Evolutionary conservation across 2,113 vertebrate genomes (phyloP).

Genomic region (Ceratotherium simum): DNA sequence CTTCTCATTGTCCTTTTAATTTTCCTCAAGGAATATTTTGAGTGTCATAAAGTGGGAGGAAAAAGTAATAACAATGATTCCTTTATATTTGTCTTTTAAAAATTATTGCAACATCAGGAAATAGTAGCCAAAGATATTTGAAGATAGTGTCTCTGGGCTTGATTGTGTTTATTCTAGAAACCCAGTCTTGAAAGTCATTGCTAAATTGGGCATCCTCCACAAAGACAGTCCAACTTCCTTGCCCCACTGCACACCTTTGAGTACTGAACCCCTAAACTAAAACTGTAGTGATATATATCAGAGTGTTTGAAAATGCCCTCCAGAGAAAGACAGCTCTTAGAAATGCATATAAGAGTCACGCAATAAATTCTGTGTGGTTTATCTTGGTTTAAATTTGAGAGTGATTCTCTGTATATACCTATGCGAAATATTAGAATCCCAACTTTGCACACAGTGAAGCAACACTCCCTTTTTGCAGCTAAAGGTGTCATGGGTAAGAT

Average conservation of each 20-base stretch:
- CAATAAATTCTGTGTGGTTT: background rate
- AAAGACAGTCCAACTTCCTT: constrained; percentile 68
- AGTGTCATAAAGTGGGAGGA: constrained; percentile 46
- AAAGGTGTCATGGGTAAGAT: background rate
- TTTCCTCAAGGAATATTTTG: constrained; percentile 41
- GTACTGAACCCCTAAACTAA: constrained; percentile 3
- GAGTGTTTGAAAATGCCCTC: constrained; percentile 27
- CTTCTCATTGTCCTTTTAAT: background rate
- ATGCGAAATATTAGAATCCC: background rate
- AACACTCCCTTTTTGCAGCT: background rate
- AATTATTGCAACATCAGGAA: constrained; percentile 40
- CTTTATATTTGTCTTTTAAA: constrained; percentile 49
- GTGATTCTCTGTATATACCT: background rate
- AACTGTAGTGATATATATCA: background rate
- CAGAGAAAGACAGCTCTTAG: constrained; percentile 57
- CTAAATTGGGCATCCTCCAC: background rate
- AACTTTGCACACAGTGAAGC: constrained; percentile 12
- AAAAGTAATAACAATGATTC: background rate
- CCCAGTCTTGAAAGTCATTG: constrained; percentile 49
- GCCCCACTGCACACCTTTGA: background rate
- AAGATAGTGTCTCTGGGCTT: constrained; percentile 77
- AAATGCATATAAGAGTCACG: background rate
- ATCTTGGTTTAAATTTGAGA: constrained; percentile 4
- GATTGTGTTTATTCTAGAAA: constrained; percentile 63
- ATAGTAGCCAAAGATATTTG: constrained; percentile 83